Evolutionary conservation across 2,113 vertebrate genomes (phyloP).

Genomic region (Podarcis muralis): DNA sequence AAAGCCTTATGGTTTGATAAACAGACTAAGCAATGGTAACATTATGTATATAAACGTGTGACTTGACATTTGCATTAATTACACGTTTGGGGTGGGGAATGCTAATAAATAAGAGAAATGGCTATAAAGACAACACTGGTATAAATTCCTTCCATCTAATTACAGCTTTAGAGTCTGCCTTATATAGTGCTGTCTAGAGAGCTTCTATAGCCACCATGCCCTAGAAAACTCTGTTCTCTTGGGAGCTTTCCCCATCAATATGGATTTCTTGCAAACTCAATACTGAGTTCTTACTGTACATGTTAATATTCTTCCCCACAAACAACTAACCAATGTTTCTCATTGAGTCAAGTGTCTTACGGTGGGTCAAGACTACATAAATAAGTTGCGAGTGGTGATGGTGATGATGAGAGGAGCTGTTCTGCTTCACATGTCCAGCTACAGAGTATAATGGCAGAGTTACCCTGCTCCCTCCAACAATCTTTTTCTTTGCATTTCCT

Average conservation of each 20-base stretch:
- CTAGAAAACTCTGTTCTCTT: slow-evolving; percentile 34
- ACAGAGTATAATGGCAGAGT: background rate
- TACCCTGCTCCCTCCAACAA: background rate
- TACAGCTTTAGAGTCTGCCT: background rate
- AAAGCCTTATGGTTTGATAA: background rate
- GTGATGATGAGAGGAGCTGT: no score
- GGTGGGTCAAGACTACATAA: background rate
- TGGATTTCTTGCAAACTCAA: slow-evolving; percentile 21
- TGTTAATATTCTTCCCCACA: slow-evolving; percentile 14
- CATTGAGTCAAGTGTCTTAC: background rate
- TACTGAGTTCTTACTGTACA: background rate
- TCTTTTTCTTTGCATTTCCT: background rate
- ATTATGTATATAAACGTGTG: background rate
- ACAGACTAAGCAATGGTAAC: background rate
- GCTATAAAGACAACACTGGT: background rate
- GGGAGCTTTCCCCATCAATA: background rate
- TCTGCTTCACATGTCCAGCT: no score
- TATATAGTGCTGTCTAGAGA: background rate
- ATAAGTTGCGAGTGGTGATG: background rate
- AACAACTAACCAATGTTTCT: background rate
- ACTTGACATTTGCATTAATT: background rate
- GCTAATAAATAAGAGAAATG: background rate
- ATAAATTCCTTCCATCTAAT: background rate
- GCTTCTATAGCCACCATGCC: background rate
- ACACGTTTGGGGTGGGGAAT: background rate